phyloP scores from a whole-genome alignment of 2,113 vertebrate species.

The Australoheros scitulus region DNA sequence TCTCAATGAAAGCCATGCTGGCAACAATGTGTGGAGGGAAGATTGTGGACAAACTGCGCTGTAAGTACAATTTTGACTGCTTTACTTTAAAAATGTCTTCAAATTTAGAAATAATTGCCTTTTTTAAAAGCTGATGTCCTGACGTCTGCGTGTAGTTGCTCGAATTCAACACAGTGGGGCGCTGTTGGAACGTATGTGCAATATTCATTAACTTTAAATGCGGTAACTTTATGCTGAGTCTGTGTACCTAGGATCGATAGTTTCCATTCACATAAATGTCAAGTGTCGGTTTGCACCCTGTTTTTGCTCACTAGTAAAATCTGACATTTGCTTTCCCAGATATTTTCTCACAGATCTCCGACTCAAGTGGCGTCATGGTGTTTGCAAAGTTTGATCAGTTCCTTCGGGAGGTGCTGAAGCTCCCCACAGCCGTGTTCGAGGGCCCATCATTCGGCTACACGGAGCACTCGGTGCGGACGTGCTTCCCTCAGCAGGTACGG shows the following conservation, averaged over 20 bases:
- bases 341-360: slow-evolving; percentile 96
- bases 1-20: slow-evolving; percentile 97
- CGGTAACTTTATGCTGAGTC: neutral
- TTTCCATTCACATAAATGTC: neutral
- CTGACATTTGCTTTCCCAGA: slow-evolving; percentile 78
- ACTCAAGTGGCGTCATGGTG: slow-evolving; percentile 90
- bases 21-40: slow-evolving; percentile 98
- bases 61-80: slow-evolving; percentile 81
- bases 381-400: slow-evolving; percentile 95
- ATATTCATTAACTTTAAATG: neutral
- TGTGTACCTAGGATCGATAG: slow-evolving; percentile 2
- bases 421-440: slow-evolving; percentile 96
- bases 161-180: slow-evolving; percentile 44
- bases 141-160: slow-evolving; percentile 30
- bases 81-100: neutral
- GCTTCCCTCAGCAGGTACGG: slow-evolving; percentile 93
- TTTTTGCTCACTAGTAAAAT: neutral
- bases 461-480: slow-evolving; percentile 89
- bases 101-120: neutral
- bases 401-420: slow-evolving; percentile 90
- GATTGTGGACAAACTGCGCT: slow-evolving; percentile 95
- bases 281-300: neutral
- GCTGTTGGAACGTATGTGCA: slow-evolving; percentile 8
- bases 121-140: neutral
- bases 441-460: slow-evolving; percentile 97